Percentiles rank a stretch among this genome's conserved stretches.
Evolutionary conservation across 1,140 invertebrate species (phyloP).

Genomic region (Luehdorfia chinensis): DNA sequence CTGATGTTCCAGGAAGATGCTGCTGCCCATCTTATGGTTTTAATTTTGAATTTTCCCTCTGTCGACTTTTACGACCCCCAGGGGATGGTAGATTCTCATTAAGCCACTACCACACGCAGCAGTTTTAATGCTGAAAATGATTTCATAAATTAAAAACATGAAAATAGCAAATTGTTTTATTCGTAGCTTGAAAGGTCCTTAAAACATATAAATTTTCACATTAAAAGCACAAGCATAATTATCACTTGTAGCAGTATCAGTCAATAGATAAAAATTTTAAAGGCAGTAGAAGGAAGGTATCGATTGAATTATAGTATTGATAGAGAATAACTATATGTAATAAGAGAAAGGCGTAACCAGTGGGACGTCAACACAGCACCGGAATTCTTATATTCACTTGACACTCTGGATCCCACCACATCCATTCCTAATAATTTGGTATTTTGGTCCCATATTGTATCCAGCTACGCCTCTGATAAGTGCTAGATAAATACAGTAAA

Average conservation of each 20-base stretch:
- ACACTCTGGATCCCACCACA: slow-evolving; percentile 41
- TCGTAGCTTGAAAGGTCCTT: slow-evolving; percentile 64
- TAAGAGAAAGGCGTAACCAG: slow-evolving; percentile 62
- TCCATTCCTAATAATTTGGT: slow-evolving; percentile 38
- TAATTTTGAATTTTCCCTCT: too few species aligned
- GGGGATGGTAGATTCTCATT: too few species aligned
- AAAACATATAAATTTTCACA: slow-evolving; percentile 74
- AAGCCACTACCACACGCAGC: too few species aligned
- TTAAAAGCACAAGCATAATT: slow-evolving; percentile 77
- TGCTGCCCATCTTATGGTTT: too few species aligned
- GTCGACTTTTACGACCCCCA: too few species aligned
- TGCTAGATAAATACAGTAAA: slow-evolving; percentile 25
- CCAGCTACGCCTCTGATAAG: slow-evolving; percentile 64
- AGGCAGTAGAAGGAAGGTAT: slow-evolving; percentile 74
- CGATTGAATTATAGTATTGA: slow-evolving; percentile 35
- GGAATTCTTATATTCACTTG: slow-evolving; percentile 27
- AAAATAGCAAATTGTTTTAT: slow-evolving; percentile 62
- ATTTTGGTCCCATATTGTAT: slow-evolving; percentile 59
- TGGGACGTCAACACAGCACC: slow-evolving; percentile 57
- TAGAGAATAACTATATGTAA: slow-evolving; percentile 25
- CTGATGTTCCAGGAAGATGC: too few species aligned
- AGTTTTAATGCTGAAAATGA: too few species aligned
- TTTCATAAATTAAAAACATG: slow-evolving; percentile 47
- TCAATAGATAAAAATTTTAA: slow-evolving; percentile 70
- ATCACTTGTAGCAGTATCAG: slow-evolving; percentile 74